Evolutionary conservation across 2,113 vertebrate species (phyloP).

Genomic region (Catagonus wagneri): DNA sequence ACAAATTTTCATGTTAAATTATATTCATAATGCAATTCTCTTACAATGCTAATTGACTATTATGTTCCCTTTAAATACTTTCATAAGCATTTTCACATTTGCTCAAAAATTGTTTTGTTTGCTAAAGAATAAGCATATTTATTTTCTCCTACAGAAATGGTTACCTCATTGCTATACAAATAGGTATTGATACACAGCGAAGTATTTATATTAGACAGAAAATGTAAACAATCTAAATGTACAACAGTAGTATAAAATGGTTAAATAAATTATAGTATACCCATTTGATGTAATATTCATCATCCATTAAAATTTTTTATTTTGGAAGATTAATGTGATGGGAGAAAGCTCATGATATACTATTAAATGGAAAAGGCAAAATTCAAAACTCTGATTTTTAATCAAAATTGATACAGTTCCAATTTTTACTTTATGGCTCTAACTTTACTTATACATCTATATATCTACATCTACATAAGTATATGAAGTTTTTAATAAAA

Average conservation of each 20-base stretch:
- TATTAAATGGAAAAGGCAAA: slow-evolving; percentile 23
- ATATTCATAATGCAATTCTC: background rate
- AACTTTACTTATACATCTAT: background rate
- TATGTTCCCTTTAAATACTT: background rate
- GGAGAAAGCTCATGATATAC: background rate
- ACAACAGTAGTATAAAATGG: background rate
- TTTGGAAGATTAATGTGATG: slow-evolving; percentile 5
- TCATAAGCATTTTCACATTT: slow-evolving; percentile 24
- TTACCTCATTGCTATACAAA: slow-evolving; percentile 10
- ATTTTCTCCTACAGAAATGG: background rate
- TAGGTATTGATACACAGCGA: background rate
- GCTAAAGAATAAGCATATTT: slow-evolving; percentile 3
- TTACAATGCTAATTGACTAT: background rate
- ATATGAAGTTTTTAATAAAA: background rate
- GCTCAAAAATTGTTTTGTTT: slow-evolving; percentile 12
- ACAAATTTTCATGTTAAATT: slow-evolving; percentile 33
- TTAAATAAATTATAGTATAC: background rate
- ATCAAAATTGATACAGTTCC: background rate
- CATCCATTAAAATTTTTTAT: background rate
- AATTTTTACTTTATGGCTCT: background rate
- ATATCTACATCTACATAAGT: background rate
- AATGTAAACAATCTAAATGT: background rate
- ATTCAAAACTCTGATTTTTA: background rate
- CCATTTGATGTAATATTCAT: background rate
- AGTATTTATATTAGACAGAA: slow-evolving; percentile 21